Conservation (phyloP, 2,797 vertebrate species). For the Gallinago stenura region DNA sequence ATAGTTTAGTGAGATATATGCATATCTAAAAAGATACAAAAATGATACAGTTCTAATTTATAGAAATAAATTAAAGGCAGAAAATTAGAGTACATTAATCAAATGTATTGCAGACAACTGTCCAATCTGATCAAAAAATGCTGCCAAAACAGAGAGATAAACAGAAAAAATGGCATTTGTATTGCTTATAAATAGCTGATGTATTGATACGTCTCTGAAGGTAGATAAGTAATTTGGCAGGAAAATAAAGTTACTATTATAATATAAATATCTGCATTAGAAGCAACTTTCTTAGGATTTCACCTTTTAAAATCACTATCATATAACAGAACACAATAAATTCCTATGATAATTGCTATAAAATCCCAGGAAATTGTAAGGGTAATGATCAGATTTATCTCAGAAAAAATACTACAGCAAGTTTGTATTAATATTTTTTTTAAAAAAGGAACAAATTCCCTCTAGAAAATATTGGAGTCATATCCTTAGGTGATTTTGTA, state of each 20-base stretch:
- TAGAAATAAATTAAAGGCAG: neutral
- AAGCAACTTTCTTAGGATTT: neutral
- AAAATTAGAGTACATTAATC: neutral
- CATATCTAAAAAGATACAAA: neutral
- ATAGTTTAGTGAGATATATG: neutral
- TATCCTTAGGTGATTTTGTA: neutral
- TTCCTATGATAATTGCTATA: neutral
- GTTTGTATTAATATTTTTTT: neutral
- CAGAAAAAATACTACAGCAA: neutral
- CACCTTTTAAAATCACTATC: neutral
- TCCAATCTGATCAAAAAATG: neutral
- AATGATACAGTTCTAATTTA: neutral
- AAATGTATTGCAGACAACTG: neutral
- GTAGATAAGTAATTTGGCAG: neutral
- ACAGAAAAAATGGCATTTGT: neutral
- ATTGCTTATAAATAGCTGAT: neutral
- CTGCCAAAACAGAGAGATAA: neutral
- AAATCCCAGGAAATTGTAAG: neutral
- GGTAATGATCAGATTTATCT: neutral
- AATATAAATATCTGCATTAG: neutral
- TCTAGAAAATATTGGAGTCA: neutral
- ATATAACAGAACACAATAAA: neutral
- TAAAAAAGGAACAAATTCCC: neutral
- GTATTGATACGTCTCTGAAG: neutral
- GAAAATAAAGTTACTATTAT: neutral